Base-by-base conservation (phyloP, 2,797 vertebrate species). In the Siniperca obscura region DNA sequence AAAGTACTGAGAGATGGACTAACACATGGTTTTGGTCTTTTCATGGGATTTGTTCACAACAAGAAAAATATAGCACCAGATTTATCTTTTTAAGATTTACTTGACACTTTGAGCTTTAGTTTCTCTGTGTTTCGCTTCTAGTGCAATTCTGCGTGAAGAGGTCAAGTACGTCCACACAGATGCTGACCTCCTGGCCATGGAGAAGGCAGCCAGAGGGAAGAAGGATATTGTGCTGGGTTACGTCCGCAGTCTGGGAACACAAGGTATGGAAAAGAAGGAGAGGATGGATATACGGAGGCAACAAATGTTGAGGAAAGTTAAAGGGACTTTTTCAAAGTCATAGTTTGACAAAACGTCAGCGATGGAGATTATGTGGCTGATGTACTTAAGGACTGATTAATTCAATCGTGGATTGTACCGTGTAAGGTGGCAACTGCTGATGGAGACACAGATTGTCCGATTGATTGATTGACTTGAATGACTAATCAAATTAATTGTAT, bases 141-240 rank as follows among this genome's bases (percentile, higher is more conserved):
- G 98, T 69, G 95, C 97, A 55, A 93, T 99, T 55, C 96, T 99
- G 74, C 98, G 97, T 74, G 97, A 98, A 12, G 97, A 99, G 95
- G 96, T 99, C 27, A 97, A 95, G 80, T 98, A 98, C 0, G 77
- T 98, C 3, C 95, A 96, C 77, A 96, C 97, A 0, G 86, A 94
- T 17, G 85, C 92, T 3, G 97, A 98, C 81, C 95, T 99, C 83
- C 90, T 95, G 84, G 93, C 91, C 38, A 86, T 96, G 88, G 97
- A 99, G 95, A 95, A 95, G 17, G 40, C 90, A 0, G 88, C 96
- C 76, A 97, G 95, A 86, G 97, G 97, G 57, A 97, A 89, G 86
- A 92, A 86, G 0, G 95, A 98, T 65, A 86, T 99, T 13, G 96
- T 96, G 64, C 96, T 99, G 27, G 94, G 96, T 13, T 97, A 98